Evolutionary conservation across 2,113 vertebrate species (phyloP), one percentile per base, ranked within the genome.

Genomic region (Lynx canadensis): DNA sequence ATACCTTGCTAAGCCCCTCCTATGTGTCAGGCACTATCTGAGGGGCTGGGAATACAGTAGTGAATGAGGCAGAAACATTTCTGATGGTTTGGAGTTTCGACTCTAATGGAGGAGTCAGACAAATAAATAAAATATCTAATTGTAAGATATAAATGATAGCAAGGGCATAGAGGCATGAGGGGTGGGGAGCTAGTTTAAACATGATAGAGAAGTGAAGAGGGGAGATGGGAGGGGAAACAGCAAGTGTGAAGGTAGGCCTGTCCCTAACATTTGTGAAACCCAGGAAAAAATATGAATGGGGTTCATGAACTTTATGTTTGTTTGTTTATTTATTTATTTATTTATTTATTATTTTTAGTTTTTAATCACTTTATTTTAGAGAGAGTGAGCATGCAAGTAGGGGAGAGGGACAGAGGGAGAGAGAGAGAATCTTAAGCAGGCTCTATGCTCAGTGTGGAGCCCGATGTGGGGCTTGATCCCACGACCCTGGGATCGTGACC

Each of bases 1-100:
- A 73, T 85, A 81, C 18, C 33, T 80, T 88, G n/a, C 55, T 65
- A 95, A 96, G 27, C 15, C 16, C 36, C n/a, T 76, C 29, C n/a
- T 88, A 29, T 92, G 50, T 88, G 52, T 33, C 66, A 90, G 88
- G 69, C 33, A 69, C 65, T 87, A 52, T 69, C 66, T 95, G 60
- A 65, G 14, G 79, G 80, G 18, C 45, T 94, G 31, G 41, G 52
- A 87, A 94, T 65, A 81, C 5, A 86, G 38, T 31, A 93, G 19
- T 63, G 45, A 80, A 92, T 13, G 86, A 95, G 57, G 73, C 23
- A 80, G 60, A 86, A 71, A 38, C 7, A 13, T n/a, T 65, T 88
- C 45, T 82, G 60, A 50, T 94, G 33, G 19, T 66, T 95, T 97
- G 60, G 48, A 95, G 93, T 92, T 94, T 90, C 68, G 74, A 74